Evolutionary conservation across 2,888 invertebrate genomes (phyloP), one percentile per base, ranked within the genome.

Genomic region (Acleris holmiana): DNA sequence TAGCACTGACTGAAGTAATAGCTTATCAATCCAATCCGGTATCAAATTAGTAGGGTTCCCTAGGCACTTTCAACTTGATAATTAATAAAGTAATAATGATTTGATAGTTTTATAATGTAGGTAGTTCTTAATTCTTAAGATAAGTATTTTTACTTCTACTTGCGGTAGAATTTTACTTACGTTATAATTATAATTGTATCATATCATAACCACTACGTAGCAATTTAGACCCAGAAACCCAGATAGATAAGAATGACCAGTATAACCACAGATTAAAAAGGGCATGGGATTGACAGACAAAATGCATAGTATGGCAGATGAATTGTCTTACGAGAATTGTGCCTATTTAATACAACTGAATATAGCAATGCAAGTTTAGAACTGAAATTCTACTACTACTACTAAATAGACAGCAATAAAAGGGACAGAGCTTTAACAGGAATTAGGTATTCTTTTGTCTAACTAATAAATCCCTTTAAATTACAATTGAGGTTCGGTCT

Each of bases 11-110:
- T 64, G 48, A 44, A 10, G 18, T 40, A 55, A 18, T 55, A 17
- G 8, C n/a, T 55, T 55, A 60, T 65, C 59, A 35, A 25, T 5
- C 17, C 59, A 35, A 25, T 5, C 17, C n/a, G 44, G 23, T 65
- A 65, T 65, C 60, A 19, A 6, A 44, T 59, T 64, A 48, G 21
- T 62, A 44, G 65, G 54, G 54, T 48, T 55, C 29, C 54, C 35
- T 41, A 21, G 19, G 41, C 19, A 18, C 25, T 46, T 51, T 29
- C 29, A 29, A 29, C 29, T 29, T 29, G 29, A 29, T 29, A 8
- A 29, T 29, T 8, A 29, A 29, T 13, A 18, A 23, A 44, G 15
- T 23, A 4, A 35, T 18, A 10, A 13, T 18, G 18, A 51, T 17
- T 35, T 29, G 5, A 8, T 19, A 35, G 40, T 53, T 53, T 29